Percentiles rank a stretch among this genome's conserved stretches.
phyloP scores from a whole-genome alignment of 2,888 invertebrate species.

The Calephelis perditalis region DNA sequence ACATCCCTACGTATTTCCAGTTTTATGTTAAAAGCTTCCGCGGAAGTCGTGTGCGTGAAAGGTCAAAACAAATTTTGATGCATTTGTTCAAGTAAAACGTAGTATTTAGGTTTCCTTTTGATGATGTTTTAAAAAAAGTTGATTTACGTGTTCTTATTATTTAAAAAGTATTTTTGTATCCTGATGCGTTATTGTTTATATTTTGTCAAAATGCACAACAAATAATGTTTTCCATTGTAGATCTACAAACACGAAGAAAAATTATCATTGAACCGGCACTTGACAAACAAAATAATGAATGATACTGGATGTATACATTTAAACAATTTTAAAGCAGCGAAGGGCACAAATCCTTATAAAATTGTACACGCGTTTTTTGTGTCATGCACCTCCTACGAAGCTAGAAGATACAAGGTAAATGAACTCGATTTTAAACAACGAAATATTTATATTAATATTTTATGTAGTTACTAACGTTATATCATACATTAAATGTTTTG shows the following conservation, averaged over 20 bases:
- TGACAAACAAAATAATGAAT: conserved; percentile 64
- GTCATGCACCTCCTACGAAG: conserved; percentile 87
- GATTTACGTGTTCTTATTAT: background rate
- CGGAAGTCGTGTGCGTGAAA: background rate
- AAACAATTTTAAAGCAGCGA: conserved; percentile 86
- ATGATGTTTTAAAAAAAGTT: background rate
- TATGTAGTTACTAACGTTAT: no score
- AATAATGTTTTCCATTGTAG: conserved; percentile 32
- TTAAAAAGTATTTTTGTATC: background rate
- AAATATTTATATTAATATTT: background rate
- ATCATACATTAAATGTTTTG: no score
- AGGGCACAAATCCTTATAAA: conserved; percentile 85
- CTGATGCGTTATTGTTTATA: conserved; percentile 11
- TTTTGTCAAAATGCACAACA: conserved; percentile 21
- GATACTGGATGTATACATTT: conserved; percentile 88
- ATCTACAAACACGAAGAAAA: conserved; percentile 27
- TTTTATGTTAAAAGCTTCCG: background rate
- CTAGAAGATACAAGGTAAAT: conserved; percentile 89
- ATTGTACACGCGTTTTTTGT: conserved; percentile 93
- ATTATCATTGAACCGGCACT: conserved; percentile 26
- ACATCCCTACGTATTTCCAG: conserved; percentile 7
- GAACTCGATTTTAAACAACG: conserved; percentile 19
- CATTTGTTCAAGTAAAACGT: background rate
- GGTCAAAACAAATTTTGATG: background rate
- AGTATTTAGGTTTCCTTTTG: background rate